Base-by-base conservation (phyloP, 2,797 vertebrate species). In the Gouania willdenowi region DNA sequence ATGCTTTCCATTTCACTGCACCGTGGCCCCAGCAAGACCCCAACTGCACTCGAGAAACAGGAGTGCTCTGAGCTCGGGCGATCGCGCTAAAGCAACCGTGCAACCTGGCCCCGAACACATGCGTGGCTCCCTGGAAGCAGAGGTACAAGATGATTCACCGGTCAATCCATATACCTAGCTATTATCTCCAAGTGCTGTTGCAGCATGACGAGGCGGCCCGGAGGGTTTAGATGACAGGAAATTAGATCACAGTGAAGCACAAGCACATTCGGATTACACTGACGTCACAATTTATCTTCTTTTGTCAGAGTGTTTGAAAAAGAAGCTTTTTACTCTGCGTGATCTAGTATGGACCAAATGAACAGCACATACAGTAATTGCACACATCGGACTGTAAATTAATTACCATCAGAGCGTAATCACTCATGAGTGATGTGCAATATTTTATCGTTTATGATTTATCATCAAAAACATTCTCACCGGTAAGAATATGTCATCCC, bases 1-100 rank as follows among this genome's bases (percentile, higher is more conserved):
- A 78, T 87, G 87, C 87, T 89, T 93, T 91, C 91, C 87, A 90
- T 91, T 88, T 89, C 88, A 86, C 79, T 78, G 86, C 88, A 90
- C 89, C 76, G 75, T 80, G 70, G 87, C 79, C 89, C 85, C 75
- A 24, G 83, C 86, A 29, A 87, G 88, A 88, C 87, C 85, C 77
- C 75, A 73, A 83, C 86, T 88, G 90, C 89, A 87, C 88, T 86
- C 61, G 31, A 66, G 66, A 88, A 86, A 89, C 89, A 88, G 86
- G 87, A 91, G 85, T 87, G 84, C 84, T 84, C 73, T 79, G 75
- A 85, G 79, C 82, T 79, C 57, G 55, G 71, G 54, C 38, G 29
- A 49, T 47, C 62, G 77, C 81, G 86, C 77, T 71, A 49, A 88
- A 41, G 61, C 61, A 51, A 51, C 26, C 24, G 45, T 8, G 37